Evolutionary conservation across 1,140 invertebrate genomes (phyloP).

Genomic region (Drosophila funebris): DNA sequence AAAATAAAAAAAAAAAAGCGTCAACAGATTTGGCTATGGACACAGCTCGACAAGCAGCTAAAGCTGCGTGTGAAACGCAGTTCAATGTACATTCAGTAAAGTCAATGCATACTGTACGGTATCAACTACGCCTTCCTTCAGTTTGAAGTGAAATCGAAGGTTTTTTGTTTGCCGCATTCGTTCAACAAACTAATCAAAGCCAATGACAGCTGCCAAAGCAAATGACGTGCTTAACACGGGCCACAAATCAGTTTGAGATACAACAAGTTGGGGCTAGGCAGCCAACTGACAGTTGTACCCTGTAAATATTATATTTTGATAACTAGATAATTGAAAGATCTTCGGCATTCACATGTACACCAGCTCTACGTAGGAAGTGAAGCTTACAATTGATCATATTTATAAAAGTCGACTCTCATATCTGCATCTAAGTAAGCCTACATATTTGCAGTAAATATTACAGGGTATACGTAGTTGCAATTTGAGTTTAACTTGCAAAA

Average conservation of each 20-base stretch:
- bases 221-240: slow-evolving; percentile 43
- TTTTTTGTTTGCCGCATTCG: slow-evolving; percentile 42
- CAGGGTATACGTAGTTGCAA: slow-evolving; percentile 16
- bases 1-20: slow-evolving; percentile 19
- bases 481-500: background rate
- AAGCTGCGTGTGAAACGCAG: slow-evolving; percentile 69
- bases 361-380: too few relatives aligned
- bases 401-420: too few relatives aligned
- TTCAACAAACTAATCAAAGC: slow-evolving; percentile 77
- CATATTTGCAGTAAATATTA: background rate
- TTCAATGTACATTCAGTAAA: slow-evolving; percentile 49
- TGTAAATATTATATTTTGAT: background rate
- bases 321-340: too few relatives aligned
- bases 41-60: background rate
- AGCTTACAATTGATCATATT: too few relatives aligned
- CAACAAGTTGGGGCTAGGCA: slow-evolving; percentile 11
- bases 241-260: slow-evolving; percentile 39
- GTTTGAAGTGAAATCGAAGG: slow-evolving; percentile 71
- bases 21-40: slow-evolving; percentile 39
- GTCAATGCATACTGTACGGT: background rate
- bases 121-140: slow-evolving; percentile 46
- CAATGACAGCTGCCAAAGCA: slow-evolving; percentile 68
- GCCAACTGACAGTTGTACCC: slow-evolving; percentile 3
- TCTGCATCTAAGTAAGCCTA: background rate
- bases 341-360: too few relatives aligned